A percentile compares a stretch with the other conserved stretches of the same genome.
Conservation (phyloP, 2,888 invertebrate species). For the Labia minor region DNA sequence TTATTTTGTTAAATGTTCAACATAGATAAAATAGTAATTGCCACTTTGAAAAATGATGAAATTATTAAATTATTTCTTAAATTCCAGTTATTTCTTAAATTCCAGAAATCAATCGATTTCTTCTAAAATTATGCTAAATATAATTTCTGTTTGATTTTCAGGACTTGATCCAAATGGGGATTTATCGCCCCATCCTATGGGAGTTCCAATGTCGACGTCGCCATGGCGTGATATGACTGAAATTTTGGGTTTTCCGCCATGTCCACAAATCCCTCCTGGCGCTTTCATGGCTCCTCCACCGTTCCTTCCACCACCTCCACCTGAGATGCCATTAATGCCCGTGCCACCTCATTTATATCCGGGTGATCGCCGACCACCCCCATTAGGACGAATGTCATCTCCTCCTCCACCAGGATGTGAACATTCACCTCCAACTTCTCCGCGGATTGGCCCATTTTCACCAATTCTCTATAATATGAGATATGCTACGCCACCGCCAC, state of each 20-base stretch:
- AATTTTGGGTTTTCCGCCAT: slow-evolving; percentile 38
- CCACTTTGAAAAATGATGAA: no score
- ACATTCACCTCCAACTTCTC: slow-evolving; percentile 20
- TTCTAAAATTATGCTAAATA: no score
- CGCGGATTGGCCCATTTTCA: slow-evolving; percentile 18
- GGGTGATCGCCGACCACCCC: slow-evolving; percentile 32
- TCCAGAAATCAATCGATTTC: no score
- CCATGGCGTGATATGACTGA: no score
- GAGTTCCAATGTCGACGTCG: background rate
- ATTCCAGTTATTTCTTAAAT: no score
- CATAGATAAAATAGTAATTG: no score
- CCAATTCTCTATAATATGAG: slow-evolving; percentile 15
- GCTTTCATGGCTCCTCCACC: slow-evolving; percentile 36
- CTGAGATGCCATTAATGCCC: slow-evolving; percentile 31
- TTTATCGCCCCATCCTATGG: slow-evolving; percentile 23
- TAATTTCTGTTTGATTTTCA: background rate
- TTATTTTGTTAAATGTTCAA: no score
- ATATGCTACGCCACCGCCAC: slow-evolving; percentile 29
- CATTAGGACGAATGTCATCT: slow-evolving; percentile 37
- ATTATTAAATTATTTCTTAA: no score
- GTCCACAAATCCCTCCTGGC: slow-evolving; percentile 38
- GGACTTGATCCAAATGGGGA: slow-evolving; percentile 23
- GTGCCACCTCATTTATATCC: slow-evolving; percentile 37
- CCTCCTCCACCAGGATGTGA: slow-evolving; percentile 33
- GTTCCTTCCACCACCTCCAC: slow-evolving; percentile 43